phyloP scores from a whole-genome alignment of 2,113 vertebrate genomes.

The Nymphicus hollandicus region DNA sequence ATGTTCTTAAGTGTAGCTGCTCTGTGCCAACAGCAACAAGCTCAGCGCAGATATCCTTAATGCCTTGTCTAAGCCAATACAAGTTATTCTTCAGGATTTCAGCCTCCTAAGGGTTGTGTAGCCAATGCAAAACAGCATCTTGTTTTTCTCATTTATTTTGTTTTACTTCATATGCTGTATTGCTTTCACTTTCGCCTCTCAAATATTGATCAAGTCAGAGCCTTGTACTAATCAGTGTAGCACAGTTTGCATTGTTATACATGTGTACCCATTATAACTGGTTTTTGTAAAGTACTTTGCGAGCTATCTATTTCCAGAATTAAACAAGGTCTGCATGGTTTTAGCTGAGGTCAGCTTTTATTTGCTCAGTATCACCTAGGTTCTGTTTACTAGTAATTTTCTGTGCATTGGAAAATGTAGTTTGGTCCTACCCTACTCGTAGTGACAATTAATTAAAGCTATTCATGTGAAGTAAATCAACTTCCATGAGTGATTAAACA shows the following conservation, averaged over 20 bases:
- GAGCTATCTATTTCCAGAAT: not conserved
- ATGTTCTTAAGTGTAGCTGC: not conserved
- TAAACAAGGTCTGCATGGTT: not conserved
- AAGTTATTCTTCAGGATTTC: not conserved
- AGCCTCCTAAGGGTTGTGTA: not conserved
- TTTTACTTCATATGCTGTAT: not conserved
- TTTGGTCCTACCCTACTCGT: not conserved
- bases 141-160: not conserved
- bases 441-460: not conserved
- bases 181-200: not conserved
- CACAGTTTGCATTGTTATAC: not conserved
- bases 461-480: not conserved
- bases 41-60: not conserved
- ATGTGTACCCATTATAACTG: not conserved
- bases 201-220: not conserved
- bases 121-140: not conserved
- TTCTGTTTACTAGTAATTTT: not conserved
- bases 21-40: not conserved
- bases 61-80: not conserved
- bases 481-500: not conserved
- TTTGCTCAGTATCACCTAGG: not conserved
- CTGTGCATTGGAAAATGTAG: not conserved
- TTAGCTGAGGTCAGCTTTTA: constrained; percentile 3
- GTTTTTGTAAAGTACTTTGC: not conserved
- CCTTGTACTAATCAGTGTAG: not conserved